Conservation (phyloP, 2,888 invertebrate genomes). For the Petrolisthes manimaculis region DNA sequence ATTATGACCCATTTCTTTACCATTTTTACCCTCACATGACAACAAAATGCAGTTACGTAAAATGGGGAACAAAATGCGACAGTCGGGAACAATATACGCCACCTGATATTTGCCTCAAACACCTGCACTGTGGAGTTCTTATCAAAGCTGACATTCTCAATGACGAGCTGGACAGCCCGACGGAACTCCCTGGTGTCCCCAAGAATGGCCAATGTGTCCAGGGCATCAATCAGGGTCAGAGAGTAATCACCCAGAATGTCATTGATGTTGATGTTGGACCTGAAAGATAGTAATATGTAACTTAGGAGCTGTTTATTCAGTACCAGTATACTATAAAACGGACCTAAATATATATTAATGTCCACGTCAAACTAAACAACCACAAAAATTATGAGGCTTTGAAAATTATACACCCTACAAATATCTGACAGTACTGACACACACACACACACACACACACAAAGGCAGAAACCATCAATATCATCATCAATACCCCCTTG, state of each 20-base stretch:
- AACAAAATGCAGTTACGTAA: neutral
- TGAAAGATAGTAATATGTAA: conserved; percentile 52
- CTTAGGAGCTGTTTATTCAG: neutral
- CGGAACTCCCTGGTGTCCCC: conserved; percentile 76
- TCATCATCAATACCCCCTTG: no score
- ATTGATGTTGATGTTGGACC: conserved; percentile 77
- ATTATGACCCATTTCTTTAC: no score
- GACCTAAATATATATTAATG: neutral
- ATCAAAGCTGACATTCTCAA: conserved; percentile 75
- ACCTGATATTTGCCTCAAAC: conserved; percentile 76
- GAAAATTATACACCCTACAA: neutral
- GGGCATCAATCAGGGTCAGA: conserved; percentile 75
- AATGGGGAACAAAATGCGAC: neutral
- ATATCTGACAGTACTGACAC: no score
- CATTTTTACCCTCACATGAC: no score
- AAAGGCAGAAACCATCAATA: no score
- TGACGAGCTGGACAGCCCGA: conserved; percentile 74
- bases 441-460: no score
- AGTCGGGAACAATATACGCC: conserved; percentile 67
- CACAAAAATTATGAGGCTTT: no score
- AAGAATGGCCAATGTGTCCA: conserved; percentile 76
- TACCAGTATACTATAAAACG: neutral
- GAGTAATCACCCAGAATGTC: conserved; percentile 77
- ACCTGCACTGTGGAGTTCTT: conserved; percentile 77
- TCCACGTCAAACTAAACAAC: neutral